These are phyloP conservation scores for Jordanella pulchra DNA, from an alignment of 2,797 vertebrate genomes.

Conservation along the genomic window DNA sequence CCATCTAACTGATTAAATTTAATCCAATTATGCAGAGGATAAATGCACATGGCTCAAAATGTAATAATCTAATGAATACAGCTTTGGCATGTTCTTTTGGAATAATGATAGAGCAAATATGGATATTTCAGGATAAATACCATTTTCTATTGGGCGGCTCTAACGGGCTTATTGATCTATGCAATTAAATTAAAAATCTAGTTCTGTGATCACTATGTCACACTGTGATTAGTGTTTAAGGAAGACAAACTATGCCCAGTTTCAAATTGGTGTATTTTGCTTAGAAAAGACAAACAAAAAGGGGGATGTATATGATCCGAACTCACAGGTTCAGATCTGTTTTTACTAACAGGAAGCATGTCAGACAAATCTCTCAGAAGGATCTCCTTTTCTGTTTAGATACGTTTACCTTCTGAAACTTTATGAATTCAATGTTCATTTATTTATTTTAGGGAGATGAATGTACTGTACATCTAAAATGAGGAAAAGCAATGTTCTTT, in stretches of 20 bases:
- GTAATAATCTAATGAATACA: neutral
- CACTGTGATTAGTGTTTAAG: neutral
- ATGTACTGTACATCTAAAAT: too few relatives aligned
- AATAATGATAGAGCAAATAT: neutral
- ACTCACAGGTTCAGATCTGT: neutral
- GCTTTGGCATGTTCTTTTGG: neutral
- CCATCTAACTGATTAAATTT: neutral
- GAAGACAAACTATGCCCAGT: neutral
- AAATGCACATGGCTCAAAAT: too few relatives aligned
- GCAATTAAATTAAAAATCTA: neutral
- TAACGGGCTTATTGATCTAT: neutral
- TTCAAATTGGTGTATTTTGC: neutral
- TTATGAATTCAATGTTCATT: neutral
- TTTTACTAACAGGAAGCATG: neutral
- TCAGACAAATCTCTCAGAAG: neutral
- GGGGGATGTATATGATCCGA: neutral
- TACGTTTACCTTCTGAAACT: neutral
- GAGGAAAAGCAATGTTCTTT: neutral
- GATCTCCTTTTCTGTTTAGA: too few relatives aligned
- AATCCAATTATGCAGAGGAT: neutral
- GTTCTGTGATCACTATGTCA: neutral
- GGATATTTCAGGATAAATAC: neutral
- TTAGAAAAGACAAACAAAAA: neutral
- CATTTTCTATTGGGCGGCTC: neutral
- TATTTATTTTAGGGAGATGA: too few relatives aligned